Evolutionary conservation across 2,888 invertebrate species (phyloP).

Genomic region (Drosophila vallismaia): DNA sequence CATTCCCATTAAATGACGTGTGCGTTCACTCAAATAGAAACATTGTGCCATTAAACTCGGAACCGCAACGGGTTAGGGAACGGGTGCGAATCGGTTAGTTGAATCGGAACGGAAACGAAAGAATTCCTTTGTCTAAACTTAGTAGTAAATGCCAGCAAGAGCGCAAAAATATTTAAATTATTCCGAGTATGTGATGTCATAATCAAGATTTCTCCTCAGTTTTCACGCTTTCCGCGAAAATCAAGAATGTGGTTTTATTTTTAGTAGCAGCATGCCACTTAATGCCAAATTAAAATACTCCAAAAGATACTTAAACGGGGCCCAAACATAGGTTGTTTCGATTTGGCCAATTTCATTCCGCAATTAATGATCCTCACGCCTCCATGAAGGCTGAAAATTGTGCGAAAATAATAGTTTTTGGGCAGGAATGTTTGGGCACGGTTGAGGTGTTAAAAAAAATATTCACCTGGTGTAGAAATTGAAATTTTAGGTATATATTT

Average conservation of each 20-base stretch:
- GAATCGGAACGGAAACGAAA: conserved; percentile 32
- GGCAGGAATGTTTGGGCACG: conserved; percentile 29
- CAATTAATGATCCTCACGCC: conserved; percentile 40
- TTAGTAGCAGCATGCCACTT: conserved; percentile 3
- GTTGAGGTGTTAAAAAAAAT: conserved; percentile 24
- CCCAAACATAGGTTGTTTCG: conserved; percentile 7
- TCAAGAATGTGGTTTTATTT: conserved; percentile 25
- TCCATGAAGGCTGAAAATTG: conserved; percentile 15
- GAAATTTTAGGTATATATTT: conserved; percentile 13
- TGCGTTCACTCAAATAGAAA: conserved; percentile 71
- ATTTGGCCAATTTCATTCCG: conserved; percentile 25
- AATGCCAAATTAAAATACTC: conserved; percentile 1
- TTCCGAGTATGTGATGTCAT: conserved; percentile 76
- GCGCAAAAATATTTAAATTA: conserved; percentile 68
- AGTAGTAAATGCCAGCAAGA: conserved; percentile 52
- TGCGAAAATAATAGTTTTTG: conserved; percentile 29
- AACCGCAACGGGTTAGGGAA: conserved; percentile 24
- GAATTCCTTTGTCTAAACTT: conserved; percentile 33
- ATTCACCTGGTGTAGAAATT: neutral
- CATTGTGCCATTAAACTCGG: conserved; percentile 58
- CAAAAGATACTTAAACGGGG: conserved; percentile 11
- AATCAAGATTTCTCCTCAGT: conserved; percentile 33
- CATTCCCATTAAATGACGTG: conserved; percentile 74
- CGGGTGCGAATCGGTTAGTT: conserved; percentile 5
- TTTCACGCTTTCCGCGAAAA: conserved; percentile 57